Evolutionary conservation across 2,797 vertebrate species (phyloP).

Genomic region (Emydoidea blandingii): DNA sequence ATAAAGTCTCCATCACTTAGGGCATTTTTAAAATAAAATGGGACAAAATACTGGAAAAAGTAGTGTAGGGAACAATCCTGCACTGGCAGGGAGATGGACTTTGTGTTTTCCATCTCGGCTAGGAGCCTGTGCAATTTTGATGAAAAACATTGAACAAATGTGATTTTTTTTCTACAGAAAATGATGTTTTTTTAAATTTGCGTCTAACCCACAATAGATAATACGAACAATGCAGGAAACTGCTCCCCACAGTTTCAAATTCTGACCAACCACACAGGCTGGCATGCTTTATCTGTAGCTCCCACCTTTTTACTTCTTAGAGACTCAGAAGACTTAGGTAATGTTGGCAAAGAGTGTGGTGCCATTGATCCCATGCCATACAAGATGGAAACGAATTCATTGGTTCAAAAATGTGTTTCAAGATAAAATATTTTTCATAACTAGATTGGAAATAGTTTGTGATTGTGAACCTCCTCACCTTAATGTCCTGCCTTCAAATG

Average conservation of each 20-base stretch:
- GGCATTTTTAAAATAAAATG: neutral
- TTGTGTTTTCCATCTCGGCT: neutral
- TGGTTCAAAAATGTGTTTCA: conserved; percentile 32
- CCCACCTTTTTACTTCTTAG: conserved; percentile 3
- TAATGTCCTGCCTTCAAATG: neutral
- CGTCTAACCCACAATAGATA: neutral
- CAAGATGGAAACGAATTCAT: neutral
- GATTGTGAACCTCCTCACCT: conserved; percentile 11
- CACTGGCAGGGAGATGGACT: neutral
- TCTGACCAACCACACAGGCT: neutral
- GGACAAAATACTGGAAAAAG: neutral
- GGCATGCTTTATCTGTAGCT: conserved; percentile 10
- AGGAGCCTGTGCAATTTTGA: neutral
- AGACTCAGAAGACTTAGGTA: neutral
- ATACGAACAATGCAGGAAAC: neutral
- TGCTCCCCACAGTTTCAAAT: neutral
- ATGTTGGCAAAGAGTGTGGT: neutral
- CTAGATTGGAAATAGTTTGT: conserved; percentile 6
- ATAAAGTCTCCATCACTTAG: neutral
- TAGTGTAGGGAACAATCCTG: neutral
- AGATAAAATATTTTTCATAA: conserved; percentile 41
- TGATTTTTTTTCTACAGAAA: neutral
- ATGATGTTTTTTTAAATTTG: fast-evolving
- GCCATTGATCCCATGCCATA: neutral
- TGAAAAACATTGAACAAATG: neutral